A percentile compares a stretch with the other conserved stretches of the same genome.
phyloP scores from a whole-genome alignment of 2,797 vertebrate species.

The Iguana delicatissima region DNA sequence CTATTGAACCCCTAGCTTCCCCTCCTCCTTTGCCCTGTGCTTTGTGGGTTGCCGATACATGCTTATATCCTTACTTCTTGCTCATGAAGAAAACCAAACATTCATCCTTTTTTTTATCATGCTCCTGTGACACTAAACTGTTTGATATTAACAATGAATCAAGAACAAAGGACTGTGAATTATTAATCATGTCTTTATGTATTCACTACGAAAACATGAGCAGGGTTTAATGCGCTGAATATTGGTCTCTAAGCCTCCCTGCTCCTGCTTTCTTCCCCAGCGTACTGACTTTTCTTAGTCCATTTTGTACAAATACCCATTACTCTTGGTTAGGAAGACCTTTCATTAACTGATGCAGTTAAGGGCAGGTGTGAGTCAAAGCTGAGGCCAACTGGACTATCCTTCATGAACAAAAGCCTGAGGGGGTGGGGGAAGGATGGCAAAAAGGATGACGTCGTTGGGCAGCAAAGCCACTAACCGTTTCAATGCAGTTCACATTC shows the following conservation, averaged over 20 bases:
- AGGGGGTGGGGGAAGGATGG: background rate
- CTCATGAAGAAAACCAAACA: constrained; percentile 23
- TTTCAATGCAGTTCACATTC: background rate
- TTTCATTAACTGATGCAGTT: background rate
- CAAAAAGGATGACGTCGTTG: background rate
- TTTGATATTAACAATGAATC: constrained; percentile 45
- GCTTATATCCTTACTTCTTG: constrained; percentile 1
- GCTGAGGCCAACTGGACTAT: background rate
- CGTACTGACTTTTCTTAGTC: background rate
- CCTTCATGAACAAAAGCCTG: background rate
- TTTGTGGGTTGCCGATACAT: constrained; percentile 5
- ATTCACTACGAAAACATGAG: constrained; percentile 13
- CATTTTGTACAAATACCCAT: background rate
- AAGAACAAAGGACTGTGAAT: constrained; percentile 32
- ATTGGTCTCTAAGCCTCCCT: background rate
- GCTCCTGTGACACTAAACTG: constrained; percentile 16
- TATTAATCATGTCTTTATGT: constrained; percentile 23
- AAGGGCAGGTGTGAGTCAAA: constrained; percentile 7
- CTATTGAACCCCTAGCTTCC: background rate
- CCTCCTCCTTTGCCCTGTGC: background rate
- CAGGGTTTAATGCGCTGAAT: constrained; percentile 24
- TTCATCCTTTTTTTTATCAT: constrained; percentile 21
- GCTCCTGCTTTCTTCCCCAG: background rate
- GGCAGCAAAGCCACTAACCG: background rate
- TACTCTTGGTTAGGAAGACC: background rate